Conservation (phyloP, 2,888 invertebrate species). For the Sympetrum striolatum region DNA sequence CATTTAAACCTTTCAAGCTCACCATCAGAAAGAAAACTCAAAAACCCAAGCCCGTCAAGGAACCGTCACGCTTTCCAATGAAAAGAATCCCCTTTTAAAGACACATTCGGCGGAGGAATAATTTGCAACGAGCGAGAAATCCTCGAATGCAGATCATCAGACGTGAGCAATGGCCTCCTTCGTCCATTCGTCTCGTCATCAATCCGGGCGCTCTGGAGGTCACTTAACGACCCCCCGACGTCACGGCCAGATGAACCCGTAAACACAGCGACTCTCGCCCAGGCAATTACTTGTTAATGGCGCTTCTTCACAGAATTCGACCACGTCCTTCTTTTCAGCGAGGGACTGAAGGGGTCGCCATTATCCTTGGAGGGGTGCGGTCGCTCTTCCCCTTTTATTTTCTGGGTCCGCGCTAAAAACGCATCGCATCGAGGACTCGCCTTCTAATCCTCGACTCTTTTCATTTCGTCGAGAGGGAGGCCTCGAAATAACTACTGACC, state of each 20-base stretch:
- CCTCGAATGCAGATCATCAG: background rate
- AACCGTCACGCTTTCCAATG: too few species aligned
- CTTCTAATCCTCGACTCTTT: background rate
- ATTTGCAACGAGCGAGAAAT: too few species aligned
- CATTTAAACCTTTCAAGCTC: too few species aligned
- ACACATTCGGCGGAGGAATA: too few species aligned
- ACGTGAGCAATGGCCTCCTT: background rate
- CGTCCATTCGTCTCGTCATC: background rate
- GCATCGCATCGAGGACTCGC: background rate
- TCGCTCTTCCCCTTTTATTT: background rate
- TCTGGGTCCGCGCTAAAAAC: background rate
- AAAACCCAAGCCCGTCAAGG: too few species aligned
- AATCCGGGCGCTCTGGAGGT: background rate
- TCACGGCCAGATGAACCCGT: background rate
- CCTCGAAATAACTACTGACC: background rate
- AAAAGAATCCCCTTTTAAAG: too few species aligned
- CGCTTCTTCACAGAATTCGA: background rate
- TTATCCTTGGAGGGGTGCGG: background rate
- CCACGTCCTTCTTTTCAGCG: background rate
- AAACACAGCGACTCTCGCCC: background rate
- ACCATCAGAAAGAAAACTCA: too few species aligned
- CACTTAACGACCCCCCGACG: background rate
- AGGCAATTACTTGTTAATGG: background rate
- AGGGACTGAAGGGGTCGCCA: background rate
- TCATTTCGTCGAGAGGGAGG: background rate